Evolutionary conservation across 2,113 vertebrate genomes (phyloP), one percentile per base, ranked within the genome.

Genomic region (Vanacampus margaritifer): DNA sequence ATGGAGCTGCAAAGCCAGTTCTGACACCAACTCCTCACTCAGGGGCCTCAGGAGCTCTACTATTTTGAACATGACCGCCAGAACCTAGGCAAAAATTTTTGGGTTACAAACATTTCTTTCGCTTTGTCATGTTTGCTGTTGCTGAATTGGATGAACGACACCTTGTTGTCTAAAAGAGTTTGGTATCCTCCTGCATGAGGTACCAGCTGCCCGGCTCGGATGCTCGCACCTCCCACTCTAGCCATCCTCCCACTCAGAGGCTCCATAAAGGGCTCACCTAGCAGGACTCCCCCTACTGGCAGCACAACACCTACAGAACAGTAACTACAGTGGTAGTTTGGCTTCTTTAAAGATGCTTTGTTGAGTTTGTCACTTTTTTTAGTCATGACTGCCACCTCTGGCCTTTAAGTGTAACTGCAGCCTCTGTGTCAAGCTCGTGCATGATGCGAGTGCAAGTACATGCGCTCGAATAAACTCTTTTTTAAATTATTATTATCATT

Each of bases 201-300:
- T 28, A 91, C 60, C 58, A 87, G 68, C 64, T 79, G 75, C 0
- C 86, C 92, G 0, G 88, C 87, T 24, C 43, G 69, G 8, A 82
- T 54, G 17, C 87, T 92, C 72, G 80, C 89, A 2, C 94, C 95
- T 1, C 90, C 89, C 0, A 94, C 68, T 28, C 63, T 87, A 61
- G 79, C 74, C 13, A 66, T 71, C 63, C 89, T 91, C 28, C 93
- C 86, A 61, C 95, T 96, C 75, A 96, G 86, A 5, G 94, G 92
- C 28, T 96, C 95, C 0, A 84, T 84, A 72, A 94, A 94, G 71
- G 87, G 74, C 75, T 96, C 93, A 0, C 90, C 90, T 6, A 95
- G 86, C n/a, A 95, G 70, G 35, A 92, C 80, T 2, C 94, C 94
- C 14, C 94, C 94, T 46, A 96, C 79, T 53, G 95, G 93, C 67